Evolutionary conservation across 2,797 vertebrate genomes (phyloP), one percentile per base, ranked within the genome.

Genomic region (Hydrolagus colliei): DNA sequence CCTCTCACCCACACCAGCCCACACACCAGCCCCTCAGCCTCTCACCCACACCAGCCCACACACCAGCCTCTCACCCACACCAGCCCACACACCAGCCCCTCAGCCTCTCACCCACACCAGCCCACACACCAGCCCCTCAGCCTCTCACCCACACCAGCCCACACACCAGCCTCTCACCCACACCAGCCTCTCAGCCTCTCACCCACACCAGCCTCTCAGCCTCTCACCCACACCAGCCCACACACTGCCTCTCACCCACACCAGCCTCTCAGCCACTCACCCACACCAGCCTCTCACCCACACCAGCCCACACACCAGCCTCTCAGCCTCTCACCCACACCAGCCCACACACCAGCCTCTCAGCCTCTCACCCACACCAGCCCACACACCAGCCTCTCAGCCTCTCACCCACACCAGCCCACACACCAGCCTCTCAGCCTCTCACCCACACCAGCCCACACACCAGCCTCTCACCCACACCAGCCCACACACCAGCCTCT

Each of bases 211-310:
- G 27, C 27, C 27, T 27, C 27, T 27, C 27, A 27, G n/a, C n/a
- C n/a, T n/a, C n/a, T n/a, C 92, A 87, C 91, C 91, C 91, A 89
- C 89, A 87, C 68, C 90, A 89, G 89, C 90, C 92, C 90, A 92
- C 41, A 27, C 27, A 27, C 27, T n/a, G n/a, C n/a, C n/a, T n/a
- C n/a, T n/a, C n/a, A n/a, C n/a, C n/a, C n/a, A n/a, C n/a, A n/a
- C n/a, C 1, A n/a, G 89, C 88, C 90, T 88, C 88, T 91, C 88
- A 91, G 27, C 27, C 27, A 0, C 27, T 27, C 27, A 27, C 27
- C 85, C 87, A 89, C 88, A 84, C 67, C 90, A 89, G 89, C 90
- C 92, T 27, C 27, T 0, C 92, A 87, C 91, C 91, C 91, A 89
- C 89, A 87, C 68, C 90, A 89, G 89, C 90, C 92, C 90, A 92